A percentile compares a stretch with the other conserved stretches of the same genome.
phyloP scores from a whole-genome alignment of 2,797 vertebrate species.

The Rhincodon typus region DNA sequence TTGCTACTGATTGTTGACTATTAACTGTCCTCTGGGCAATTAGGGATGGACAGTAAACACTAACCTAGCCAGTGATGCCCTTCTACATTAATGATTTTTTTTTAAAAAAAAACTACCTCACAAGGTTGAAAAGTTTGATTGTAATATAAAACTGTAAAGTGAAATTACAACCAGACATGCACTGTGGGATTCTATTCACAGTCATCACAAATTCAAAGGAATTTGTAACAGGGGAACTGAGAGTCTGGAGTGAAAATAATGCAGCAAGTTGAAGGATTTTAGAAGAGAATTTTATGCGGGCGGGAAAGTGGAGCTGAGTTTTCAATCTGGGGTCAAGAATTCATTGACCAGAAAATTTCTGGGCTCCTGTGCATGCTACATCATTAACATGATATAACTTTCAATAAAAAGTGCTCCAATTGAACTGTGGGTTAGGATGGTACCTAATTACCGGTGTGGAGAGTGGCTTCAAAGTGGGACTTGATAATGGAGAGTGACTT shows the following conservation, averaged over 20 bases:
- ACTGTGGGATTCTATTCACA: background rate
- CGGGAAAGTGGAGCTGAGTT: background rate
- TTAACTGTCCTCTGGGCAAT: too few species aligned
- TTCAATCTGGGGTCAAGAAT: background rate
- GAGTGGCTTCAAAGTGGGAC: too few species aligned
- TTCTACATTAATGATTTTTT: too few species aligned
- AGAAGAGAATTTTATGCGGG: background rate
- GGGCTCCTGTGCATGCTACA: background rate
- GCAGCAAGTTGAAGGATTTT: background rate
- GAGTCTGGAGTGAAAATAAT: background rate
- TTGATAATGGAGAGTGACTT: too few species aligned
- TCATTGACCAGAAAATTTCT: background rate
- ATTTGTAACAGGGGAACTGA: background rate
- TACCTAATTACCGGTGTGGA: too few species aligned
- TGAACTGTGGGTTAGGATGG: too few species aligned
- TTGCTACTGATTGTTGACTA: too few species aligned
- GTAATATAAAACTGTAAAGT: background rate
- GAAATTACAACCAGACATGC: background rate
- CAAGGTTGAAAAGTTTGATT: background rate
- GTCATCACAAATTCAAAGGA: background rate
- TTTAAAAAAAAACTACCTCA: background rate
- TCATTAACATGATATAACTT: background rate
- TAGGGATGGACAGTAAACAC: too few species aligned
- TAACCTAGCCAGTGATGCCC: too few species aligned
- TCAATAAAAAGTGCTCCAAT: too few species aligned